Evolutionary conservation across 1,140 invertebrate species (phyloP), one percentile per base, ranked within the genome.

Genomic region (Orius laevigatus): DNA sequence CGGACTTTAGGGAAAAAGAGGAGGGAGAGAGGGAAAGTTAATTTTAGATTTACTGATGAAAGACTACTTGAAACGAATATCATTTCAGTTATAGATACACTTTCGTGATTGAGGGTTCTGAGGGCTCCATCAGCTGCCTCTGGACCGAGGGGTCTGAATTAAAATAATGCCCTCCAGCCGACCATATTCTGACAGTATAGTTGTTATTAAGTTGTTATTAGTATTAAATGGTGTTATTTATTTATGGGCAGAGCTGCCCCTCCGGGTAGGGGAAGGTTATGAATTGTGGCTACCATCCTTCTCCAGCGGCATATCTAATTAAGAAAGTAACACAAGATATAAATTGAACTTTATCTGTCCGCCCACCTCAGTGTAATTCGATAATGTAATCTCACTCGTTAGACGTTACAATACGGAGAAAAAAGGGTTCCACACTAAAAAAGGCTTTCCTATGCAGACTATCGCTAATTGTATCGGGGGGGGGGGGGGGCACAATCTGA

Each of bases 61-160:
- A 45, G 15, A 45, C 19, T 45, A 45, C 25, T 45, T 45, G 43
- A n/a, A n/a, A 45, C 32, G 43, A 45, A 45, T 31, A 45, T 45
- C n/a, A 45, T 45, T 45, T 45, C 43, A 45, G 43, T n/a, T n/a
- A n/a, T n/a, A n/a, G 43, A 45, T 31, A 45, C 32, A 45, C 25
- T 45, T 45, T 45, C 32, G n/a, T 20, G 32, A 45, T 45, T 45
- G 32, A 15, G 40, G 18, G 4, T 5, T 11, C 10, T 11, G 18
- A 11, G 40, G 25, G 32, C 18, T 10, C 19, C 11, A 45, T 32
- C 19, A 18, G 43, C 6, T 31, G 25, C n/a, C 19, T 12, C 12
- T 14, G 40, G 5, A 11, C 18, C n/a, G n/a, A 19, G 10, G 12
- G 40, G 12, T 3, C 3, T 31, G 43, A 45, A 45, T 45, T 45